Conservation (phyloP, 2,797 vertebrate genomes). For the Garrulus glandarius region DNA sequence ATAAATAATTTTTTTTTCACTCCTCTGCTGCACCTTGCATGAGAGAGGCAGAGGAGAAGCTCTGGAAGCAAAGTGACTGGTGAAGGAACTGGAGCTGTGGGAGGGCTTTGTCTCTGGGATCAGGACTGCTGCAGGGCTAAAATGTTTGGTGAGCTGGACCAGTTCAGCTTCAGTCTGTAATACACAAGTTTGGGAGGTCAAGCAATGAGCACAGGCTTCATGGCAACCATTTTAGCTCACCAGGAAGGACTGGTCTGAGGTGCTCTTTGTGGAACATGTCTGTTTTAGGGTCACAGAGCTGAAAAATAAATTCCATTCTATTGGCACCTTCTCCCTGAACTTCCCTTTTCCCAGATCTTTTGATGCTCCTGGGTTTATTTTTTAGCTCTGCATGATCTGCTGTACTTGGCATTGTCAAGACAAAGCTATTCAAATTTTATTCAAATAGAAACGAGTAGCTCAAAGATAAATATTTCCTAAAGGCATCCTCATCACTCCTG, state of each 20-base stretch:
- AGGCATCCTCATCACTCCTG: not conserved
- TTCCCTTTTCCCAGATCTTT: not conserved
- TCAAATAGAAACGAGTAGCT: not conserved
- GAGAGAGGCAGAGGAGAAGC: not conserved
- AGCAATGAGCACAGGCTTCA: not conserved
- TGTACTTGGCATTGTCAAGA: not conserved
- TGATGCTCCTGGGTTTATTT: not conserved
- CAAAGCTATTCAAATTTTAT: conserved; percentile 14
- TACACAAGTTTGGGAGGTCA: accelerated
- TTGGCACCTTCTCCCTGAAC: not conserved
- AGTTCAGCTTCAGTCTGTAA: not conserved
- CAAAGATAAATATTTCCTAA: conserved; percentile 29
- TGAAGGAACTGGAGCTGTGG: not conserved
- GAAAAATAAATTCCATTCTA: not conserved
- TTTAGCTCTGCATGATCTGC: not conserved
- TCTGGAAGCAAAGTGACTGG: not conserved
- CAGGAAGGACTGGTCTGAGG: not conserved
- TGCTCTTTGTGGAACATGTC: not conserved
- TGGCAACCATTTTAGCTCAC: not conserved
- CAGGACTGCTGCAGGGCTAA: not conserved
- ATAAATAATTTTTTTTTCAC: not conserved
- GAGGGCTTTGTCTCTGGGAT: not conserved
- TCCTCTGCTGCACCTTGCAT: not conserved
- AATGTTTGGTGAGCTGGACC: not conserved
- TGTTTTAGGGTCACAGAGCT: not conserved